Base-by-base conservation (phyloP, 2,113 vertebrate genomes). In the Periophthalmus modestus region DNA sequence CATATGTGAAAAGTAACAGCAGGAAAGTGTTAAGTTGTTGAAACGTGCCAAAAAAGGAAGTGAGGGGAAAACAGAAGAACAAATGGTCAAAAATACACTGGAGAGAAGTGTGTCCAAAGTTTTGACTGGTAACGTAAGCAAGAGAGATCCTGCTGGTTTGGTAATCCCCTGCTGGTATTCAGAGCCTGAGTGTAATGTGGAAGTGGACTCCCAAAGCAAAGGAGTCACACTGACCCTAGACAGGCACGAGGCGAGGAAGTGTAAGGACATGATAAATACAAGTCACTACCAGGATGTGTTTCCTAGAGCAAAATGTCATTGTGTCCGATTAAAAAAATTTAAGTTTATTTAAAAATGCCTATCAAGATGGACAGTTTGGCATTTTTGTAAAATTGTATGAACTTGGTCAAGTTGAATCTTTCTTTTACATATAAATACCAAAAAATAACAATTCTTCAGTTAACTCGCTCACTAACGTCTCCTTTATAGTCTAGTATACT, bases 151-250 rank as follows among this genome's bases (percentile, higher is more conserved):
- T 65, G 54, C 12, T 23, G 72, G 21, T 82, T 34, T 59, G 63
- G 54, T 59, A 55, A 75, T 80, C 24, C 39, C 18, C 10, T 23
- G 50, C 68, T 55, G 55, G 79, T 79, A 81, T 80, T 83, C 83
- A 78, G 78, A 81, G 69, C 74, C 47, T 65, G 21, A 23, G 13
- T 77, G 74, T 69, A 70, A 73, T 50, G 57, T 68, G 57, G 52
- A 68, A 15, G 63, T 69, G 73, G 14, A 71, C 66, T 77, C 28
- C 19, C 73, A 76, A 68, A 68, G 57, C 72, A 63, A 67, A 73
- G 71, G 62, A 82, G 77, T 52, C 63, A 74, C 74, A 74, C 57
- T 77, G 81, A 85, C 77, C 74, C 81, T 87, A 79, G 7, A 88
- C 73, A 66, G 71, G 5, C 55, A 62, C 34, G 34, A 72, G 7